Conservation (phyloP, 2,113 vertebrate species). For the Dermatemys mawii region DNA sequence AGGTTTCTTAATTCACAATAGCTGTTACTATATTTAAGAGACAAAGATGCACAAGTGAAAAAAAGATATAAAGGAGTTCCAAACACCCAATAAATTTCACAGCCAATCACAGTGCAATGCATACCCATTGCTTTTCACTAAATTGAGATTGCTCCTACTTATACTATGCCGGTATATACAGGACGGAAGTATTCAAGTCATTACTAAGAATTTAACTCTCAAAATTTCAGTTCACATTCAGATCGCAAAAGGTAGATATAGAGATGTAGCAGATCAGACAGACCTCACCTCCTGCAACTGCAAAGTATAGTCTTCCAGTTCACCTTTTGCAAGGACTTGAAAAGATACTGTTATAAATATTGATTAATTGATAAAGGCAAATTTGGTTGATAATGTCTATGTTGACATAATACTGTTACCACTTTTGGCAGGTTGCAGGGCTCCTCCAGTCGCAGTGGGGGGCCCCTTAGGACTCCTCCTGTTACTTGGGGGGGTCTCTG, state of each 20-base stretch:
- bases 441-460: too few species aligned
- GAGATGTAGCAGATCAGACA: neutral
- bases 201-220: slow-evolving; percentile 43
- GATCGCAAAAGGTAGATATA: slow-evolving; percentile 25
- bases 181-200: slow-evolving; percentile 27
- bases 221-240: slow-evolving; percentile 60
- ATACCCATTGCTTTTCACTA: neutral
- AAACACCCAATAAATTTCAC: neutral
- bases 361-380: neutral
- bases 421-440: neutral
- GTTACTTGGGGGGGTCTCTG: too few species aligned
- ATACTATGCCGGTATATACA: slow-evolving; percentile 10
- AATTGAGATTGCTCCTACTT: slow-evolving; percentile 4
- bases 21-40: neutral
- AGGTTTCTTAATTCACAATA: neutral
- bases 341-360: neutral
- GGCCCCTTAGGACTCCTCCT: too few species aligned
- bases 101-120: neutral
- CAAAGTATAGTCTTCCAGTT: neutral
- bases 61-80: neutral
- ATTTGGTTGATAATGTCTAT: neutral
- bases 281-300: neutral
- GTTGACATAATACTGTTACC: neutral
- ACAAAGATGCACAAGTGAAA: neutral
- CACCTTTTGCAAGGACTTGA: neutral